Base-by-base conservation (phyloP, 2,888 invertebrate species). In the Melanophora roralis region DNA sequence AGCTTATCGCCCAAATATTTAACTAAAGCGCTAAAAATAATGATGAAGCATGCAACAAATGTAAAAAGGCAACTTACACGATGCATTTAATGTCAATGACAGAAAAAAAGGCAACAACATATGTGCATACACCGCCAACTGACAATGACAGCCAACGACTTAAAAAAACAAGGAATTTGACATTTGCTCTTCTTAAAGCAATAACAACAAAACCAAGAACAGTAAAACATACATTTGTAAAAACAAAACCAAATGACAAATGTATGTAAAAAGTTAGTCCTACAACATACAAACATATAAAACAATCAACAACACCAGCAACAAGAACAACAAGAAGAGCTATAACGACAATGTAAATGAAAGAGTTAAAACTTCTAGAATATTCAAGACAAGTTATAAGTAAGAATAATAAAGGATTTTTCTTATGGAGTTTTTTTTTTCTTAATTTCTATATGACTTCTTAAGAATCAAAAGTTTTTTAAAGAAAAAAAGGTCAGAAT, bases 31-130 rank as follows among this genome's bases (percentile, higher is more conserved):
- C 78, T 82, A 80, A 76, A 82, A 81, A 82, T 82, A 83, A 83
- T 83, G 82, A 83, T 83, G 80, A 82, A 82, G 83, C 81, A 82
- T 81, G 74, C 81, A 81, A 60, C 78, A 75, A 81, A 83, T 81
- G 77, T 79, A 64, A 78, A 75, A 74, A 78, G 82, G 83, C 82
- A 83, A 81, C 81, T 80, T 81, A 82, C 79, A 82, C 77, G 81
- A 73, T 79, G 77, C 79, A 78, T 81, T 82, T 82, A 82, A 81
- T 81, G 71, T 36, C 67, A 72, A 80, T 64, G 64, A 68, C 75
- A 72, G 69, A 82, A n/a, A 27, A 27, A 83, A 82, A 81, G 57
- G 60, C 68, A 75, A 72, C 65, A 78, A 57, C 47, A 75, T 64
- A 78, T 34, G 16, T 67, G 36, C 21, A 51, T 34, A 43, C n/a